Base-by-base conservation (phyloP, 2,888 invertebrate species). In the Horisme vitalbata region DNA sequence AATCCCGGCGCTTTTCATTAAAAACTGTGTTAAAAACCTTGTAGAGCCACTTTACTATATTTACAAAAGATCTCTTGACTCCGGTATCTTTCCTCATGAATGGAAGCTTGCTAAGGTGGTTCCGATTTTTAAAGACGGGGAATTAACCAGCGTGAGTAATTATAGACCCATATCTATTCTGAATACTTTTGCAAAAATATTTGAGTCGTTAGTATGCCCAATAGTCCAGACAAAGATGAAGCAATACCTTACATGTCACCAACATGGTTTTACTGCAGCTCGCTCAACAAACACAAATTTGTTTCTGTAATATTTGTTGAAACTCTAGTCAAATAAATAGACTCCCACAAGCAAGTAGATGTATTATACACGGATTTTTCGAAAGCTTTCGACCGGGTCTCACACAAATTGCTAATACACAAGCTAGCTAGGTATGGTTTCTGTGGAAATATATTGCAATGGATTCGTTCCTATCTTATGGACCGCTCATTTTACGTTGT, bases 151-250 rank as follows among this genome's bases (percentile, higher is more conserved):
- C 1, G 14, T 31, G 13, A 31, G 7, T 1, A 41, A 36, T 10
- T 46, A 46, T 27, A 15, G 41, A 18, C 46, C 35, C 1, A 41
- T 37, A 3, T 36, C 45, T 3, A 37, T 37, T 7, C 7, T 45
- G 2, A 20, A 26, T 1, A 7, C 8, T 6, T 24, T 36, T 9
- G 10, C 15, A 2, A 44, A 44, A 32, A 2, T 15, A 0, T 35
- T 35, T 15, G 35, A 35, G 26, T 12, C 15, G 1, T 9, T 35
- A 1, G 14, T 35, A 2, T 23, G 8, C 4, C 35, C 26, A 1
- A 0, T 31, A n/a, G 6, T 39, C 7, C 5, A 4, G 1, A 14
- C n/a, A 3, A 21, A 38, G 6, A 6, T 18, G 2, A 4, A 31
- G 2, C 3, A 18, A 2, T 6, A 4, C 14, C 7, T 39, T 9